Evolutionary conservation across 2,113 vertebrate species (phyloP), one percentile per base, ranked within the genome.

Genomic region (Cavia aperea): DNA sequence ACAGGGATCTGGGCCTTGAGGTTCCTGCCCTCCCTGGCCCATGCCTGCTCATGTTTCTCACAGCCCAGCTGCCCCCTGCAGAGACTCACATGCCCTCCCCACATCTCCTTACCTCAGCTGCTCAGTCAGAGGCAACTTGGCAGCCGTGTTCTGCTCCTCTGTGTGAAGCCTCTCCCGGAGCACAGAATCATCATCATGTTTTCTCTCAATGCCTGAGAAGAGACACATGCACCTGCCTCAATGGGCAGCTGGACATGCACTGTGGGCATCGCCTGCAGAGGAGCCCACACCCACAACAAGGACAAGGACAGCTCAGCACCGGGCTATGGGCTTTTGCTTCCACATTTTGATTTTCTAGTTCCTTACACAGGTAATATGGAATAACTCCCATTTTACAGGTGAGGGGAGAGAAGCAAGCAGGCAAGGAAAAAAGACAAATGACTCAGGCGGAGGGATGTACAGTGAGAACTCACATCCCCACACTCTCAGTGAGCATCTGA

Each of bases 61-160:
- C 29, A 46, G 26, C 29, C 5, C 9, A 39, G 18, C 24, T 7
- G 0, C 2, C 5, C 3, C 4, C 21, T 56, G 14, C 15, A 56
- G 56, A 5, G 56, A 16, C 14, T 56, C 56, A 56, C 56, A 15
- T 18, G 15, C 7, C 4, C 15, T 77, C 18, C 39, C 49, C 49
- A 18, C 7, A 12, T 19, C 0, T 0, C 58, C 79, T 72, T 97
- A 99, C 98, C 98, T 98, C 0, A 98, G 97, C 97, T 97, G 97
- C 6, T 96, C 92, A 12, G 96, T 97, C 11, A 46, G 72, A 12
- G 43, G 24, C 12, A 96, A 78, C 2, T 98, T 97, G 43, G 24
- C 12, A 96, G 75, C 2, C 98, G 96, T 78, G 82, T 95, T 60
- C 10, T 84, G 94, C 62, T 94, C 97, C 1, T 33, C 16, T 2